These are phyloP conservation scores for Cinclus cinclus DNA, from an alignment of 2,113 vertebrate species.

Conservation along the genomic window DNA sequence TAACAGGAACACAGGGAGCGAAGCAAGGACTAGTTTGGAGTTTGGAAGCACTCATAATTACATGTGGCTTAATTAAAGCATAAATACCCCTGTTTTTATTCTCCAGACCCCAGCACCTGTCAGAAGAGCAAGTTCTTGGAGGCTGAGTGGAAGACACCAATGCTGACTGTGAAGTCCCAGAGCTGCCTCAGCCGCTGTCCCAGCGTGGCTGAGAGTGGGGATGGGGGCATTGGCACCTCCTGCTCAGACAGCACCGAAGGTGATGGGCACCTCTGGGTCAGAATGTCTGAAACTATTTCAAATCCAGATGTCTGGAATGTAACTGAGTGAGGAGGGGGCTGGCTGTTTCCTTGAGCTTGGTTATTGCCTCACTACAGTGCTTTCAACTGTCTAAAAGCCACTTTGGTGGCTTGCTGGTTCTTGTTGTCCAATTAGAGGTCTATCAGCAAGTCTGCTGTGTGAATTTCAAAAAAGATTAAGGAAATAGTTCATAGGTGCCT, in stretches of 20 bases:
- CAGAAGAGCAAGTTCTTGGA: constrained; percentile 67
- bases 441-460: background rate
- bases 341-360: background rate
- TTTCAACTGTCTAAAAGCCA: background rate
- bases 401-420: background rate
- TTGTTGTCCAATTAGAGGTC: rapidly evolving
- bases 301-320: background rate
- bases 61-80: background rate
- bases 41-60: background rate
- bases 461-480: background rate
- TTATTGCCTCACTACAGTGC: background rate
- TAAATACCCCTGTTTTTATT: background rate
- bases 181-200: constrained; percentile 78
- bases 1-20: rapidly evolving
- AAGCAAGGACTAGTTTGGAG: no score
- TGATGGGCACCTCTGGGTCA: constrained; percentile 44
- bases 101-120: constrained; percentile 34
- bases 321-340: background rate
- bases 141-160: constrained; percentile 87
- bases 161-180: constrained; percentile 81
- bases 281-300: rapidly evolving
- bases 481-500: background rate
- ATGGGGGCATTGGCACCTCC: constrained; percentile 82
- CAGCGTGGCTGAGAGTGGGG: constrained; percentile 77
- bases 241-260: constrained; percentile 87